Base-by-base conservation (phyloP, 2,113 vertebrate genomes). In the Orcinus orca region DNA sequence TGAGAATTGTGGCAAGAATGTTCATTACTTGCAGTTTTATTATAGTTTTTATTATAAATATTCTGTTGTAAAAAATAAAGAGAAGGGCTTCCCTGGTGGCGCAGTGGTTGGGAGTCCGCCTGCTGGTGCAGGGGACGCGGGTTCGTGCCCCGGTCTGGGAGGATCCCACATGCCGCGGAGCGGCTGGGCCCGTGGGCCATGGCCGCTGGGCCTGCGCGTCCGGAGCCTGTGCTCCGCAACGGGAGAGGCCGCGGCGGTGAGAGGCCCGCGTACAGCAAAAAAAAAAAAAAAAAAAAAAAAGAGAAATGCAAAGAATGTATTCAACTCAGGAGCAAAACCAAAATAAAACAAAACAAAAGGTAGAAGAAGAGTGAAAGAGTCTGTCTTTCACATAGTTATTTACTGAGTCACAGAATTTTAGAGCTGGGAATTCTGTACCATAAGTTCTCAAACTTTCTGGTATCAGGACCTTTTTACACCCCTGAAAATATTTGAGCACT, bases 281-380 rank as follows among this genome's bases (percentile, higher is more conserved):
- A n/a, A n/a, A n/a, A n/a, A n/a, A n/a, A n/a, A n/a, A n/a, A n/a
- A 79, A 95, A 94, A 96, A 93, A 71, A 82, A 63, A 31, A 44
- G 50, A 76, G 33, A 92, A 91, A 88, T 88, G 14, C 41, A 90
- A 87, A 84, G 89, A 80, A 87, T 87, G 8, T 53, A 4, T 86
- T 67, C n/a, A 53, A 88, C 87, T 84, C 4, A 70, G 76, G 38
- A 85, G 31, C 3, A 74, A 91, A 92, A 96, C 12, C 33, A 89
- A 92, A 87, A 82, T 6, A 50, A 89, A 89, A 38, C 26, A 81
- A 74, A 79, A 73, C 33, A 86, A 74, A 73, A 58, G 31, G 55
- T 20, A 74, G n/a, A 14, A 53, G 50, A 91, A 18, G 15, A 53
- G 53, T 53, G 74, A 67, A 15, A 13, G 25, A 70, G 13, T 31